A percentile compares a stretch with the other conserved stretches of the same genome.
These are phyloP conservation scores for Phyllostomus hastatus DNA, from an alignment of 2,113 vertebrate genomes.

Conservation along the genomic window DNA sequence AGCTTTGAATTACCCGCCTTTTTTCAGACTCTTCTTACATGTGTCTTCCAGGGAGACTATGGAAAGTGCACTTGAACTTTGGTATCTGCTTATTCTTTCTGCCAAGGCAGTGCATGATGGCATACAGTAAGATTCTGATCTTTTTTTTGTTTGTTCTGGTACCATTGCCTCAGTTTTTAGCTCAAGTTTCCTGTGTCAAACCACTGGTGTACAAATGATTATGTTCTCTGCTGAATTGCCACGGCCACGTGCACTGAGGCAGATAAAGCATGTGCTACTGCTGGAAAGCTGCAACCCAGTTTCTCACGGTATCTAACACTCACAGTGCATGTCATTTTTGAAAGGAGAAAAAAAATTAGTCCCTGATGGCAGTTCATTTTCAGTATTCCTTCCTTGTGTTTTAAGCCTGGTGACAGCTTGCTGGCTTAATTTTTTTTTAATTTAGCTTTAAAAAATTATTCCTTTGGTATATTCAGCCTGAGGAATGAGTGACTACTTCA, in stretches of 20 bases:
- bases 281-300: background rate
- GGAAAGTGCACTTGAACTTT: background rate
- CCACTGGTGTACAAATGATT: constrained; percentile 49
- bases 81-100: background rate
- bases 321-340: background rate
- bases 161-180: constrained; percentile 35
- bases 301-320: background rate
- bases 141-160: constrained; percentile 26
- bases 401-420: background rate
- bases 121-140: constrained; percentile 32
- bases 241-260: background rate
- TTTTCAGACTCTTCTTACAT: background rate
- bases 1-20: background rate
- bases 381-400: background rate
- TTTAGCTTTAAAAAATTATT: background rate
- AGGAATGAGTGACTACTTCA: background rate
- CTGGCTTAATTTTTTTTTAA: background rate
- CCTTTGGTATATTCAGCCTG: background rate
- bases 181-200: constrained; percentile 71
- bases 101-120: background rate
- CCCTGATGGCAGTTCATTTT: background rate
- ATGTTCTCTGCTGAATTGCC: constrained; percentile 30
- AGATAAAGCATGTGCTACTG: background rate
- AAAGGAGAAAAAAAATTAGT: background rate
- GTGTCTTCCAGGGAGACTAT: background rate